Evolutionary conservation across 1,140 invertebrate genomes (phyloP).

Genomic region (Euborellia annulipes): DNA sequence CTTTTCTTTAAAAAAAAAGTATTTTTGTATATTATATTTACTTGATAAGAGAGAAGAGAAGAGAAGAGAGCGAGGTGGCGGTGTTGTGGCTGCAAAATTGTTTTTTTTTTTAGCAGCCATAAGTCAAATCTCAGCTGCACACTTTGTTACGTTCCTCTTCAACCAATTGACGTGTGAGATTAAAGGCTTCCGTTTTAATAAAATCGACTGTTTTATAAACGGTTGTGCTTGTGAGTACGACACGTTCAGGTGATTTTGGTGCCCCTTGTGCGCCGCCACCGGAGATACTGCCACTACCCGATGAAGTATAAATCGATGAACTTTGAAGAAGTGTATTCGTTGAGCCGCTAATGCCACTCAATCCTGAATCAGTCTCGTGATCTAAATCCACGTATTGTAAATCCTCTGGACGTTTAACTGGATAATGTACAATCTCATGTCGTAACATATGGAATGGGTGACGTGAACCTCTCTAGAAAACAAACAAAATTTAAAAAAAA

Average conservation of each 20-base stretch:
- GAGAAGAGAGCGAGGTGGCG: too few species aligned
- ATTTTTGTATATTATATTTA: too few species aligned
- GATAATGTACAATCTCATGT: too few species aligned
- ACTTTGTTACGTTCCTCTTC: constrained; percentile 37
- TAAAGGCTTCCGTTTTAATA: constrained; percentile 79
- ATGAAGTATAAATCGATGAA: constrained; percentile 5
- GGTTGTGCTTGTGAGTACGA: constrained; percentile 27
- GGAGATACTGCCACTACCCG: background rate
- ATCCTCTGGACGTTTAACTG: constrained; percentile 25
- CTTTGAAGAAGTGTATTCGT: constrained; percentile 10
- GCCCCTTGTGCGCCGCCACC: background rate
- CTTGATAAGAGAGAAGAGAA: too few species aligned
- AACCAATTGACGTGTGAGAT: constrained; percentile 64
- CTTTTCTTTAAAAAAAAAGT: too few species aligned
- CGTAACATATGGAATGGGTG: too few species aligned
- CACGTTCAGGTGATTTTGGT: constrained; percentile 6
- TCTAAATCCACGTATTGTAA: constrained; percentile 65
- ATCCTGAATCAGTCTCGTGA: constrained; percentile 30
- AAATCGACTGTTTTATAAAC: constrained; percentile 85
- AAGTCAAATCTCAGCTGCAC: constrained; percentile 1
- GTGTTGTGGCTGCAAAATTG: too few species aligned
- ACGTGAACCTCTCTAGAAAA: too few species aligned
- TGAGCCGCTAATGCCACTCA: constrained; percentile 17
- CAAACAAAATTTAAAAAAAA: too few species aligned
- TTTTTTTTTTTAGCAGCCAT: too few species aligned